A percentile compares a stretch with the other conserved stretches of the same genome.
Evolutionary conservation across 1,140 invertebrate species (phyloP).

Genomic region (Sipha flava): DNA sequence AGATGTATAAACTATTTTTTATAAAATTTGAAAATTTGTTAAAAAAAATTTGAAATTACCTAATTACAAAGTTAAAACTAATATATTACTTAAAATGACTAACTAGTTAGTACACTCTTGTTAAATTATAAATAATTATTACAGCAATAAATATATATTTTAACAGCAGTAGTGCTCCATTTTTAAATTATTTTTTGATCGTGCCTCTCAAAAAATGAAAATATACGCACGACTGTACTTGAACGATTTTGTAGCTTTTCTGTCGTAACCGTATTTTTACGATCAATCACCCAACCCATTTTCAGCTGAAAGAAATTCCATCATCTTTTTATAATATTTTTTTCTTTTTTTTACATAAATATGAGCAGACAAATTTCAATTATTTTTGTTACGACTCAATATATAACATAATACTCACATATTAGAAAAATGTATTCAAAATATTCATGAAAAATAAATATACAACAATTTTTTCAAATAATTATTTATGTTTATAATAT

Average conservation of each 20-base stretch:
- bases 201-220: background rate
- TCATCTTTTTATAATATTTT: background rate
- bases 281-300: slow-evolving; percentile 2
- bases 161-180: no score
- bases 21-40: no score
- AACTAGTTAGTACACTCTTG: no score
- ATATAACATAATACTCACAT: background rate
- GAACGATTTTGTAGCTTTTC: background rate
- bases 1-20: no score
- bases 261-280: background rate
- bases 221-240: background rate
- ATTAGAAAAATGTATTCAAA: background rate
- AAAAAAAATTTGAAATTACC: no score
- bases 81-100: no score
- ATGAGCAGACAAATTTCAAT: background rate
- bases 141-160: no score
- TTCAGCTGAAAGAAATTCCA: background rate
- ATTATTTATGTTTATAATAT: no score
- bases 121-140: no score
- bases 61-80: no score
- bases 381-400: background rate
- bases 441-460: background rate
- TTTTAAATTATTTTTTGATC: background rate
- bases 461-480: no score
- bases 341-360: background rate